Evolutionary conservation across 1,140 invertebrate genomes (phyloP).

Genomic region (Drosophila bocki): DNA sequence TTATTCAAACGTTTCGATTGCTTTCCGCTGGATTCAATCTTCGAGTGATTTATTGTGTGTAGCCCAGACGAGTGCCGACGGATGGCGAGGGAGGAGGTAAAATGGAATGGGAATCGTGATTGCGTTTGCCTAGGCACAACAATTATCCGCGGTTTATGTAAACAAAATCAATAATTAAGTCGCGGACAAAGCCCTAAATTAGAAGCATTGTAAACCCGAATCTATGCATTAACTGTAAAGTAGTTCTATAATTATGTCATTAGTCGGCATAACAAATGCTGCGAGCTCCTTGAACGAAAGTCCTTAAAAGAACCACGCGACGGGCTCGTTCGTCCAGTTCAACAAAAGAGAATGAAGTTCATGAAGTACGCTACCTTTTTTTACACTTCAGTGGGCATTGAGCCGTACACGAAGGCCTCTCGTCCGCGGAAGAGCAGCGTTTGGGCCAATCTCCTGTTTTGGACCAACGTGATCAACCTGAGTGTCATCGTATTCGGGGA

Average conservation of each 20-base stretch:
- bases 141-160: conserved; percentile 42
- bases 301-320: conserved; percentile 5
- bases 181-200: conserved; percentile 45
- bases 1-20: conserved; percentile 80
- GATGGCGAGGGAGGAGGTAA: background rate
- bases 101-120: conserved; percentile 34
- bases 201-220: conserved; percentile 26
- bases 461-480: conserved; percentile 60
- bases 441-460: conserved; percentile 47
- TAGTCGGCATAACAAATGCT: conserved; percentile 43
- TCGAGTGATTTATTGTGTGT: conserved; percentile 72
- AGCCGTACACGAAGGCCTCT: conserved; percentile 43
- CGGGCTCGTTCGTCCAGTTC: conserved; percentile 7
- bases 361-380: conserved; percentile 70
- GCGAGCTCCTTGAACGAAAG: background rate
- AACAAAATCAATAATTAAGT: conserved; percentile 70
- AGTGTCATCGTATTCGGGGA: conserved; percentile 30
- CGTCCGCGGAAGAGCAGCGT: background rate
- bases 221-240: conserved; percentile 29
- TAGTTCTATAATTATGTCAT: conserved; percentile 62
- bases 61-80: conserved; percentile 5
- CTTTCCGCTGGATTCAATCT: conserved; percentile 72
- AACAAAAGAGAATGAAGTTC: conserved; percentile 49
- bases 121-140: conserved; percentile 59
- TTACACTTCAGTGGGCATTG: conserved; percentile 59